phyloP scores from a whole-genome alignment of 2,113 vertebrate genomes.

The Paradisaea rubra region DNA sequence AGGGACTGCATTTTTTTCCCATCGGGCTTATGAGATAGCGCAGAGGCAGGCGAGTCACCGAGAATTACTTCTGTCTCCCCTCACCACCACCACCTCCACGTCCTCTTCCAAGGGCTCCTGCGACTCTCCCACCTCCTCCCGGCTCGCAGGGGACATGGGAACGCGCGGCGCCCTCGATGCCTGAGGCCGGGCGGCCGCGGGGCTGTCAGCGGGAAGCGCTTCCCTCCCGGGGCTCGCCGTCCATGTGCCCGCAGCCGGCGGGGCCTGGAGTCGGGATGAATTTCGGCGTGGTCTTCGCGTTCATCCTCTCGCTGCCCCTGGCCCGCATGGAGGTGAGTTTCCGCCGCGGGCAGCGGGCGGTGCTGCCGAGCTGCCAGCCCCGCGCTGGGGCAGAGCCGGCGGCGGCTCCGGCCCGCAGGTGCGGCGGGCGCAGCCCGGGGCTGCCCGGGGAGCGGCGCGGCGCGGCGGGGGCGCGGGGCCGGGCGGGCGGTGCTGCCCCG shows the following conservation, averaged over 20 bases:
- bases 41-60: background rate
- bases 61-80: background rate
- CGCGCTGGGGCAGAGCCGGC: background rate
- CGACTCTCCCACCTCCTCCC: background rate
- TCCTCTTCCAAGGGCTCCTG: background rate
- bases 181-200: slow-evolving; percentile 23
- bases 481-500: too few relatives aligned
- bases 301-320: slow-evolving; percentile 63
- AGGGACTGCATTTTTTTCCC: background rate
- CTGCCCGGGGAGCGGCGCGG: too few relatives aligned
- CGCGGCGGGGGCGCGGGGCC: too few relatives aligned
- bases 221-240: slow-evolving; percentile 21
- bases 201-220: slow-evolving; percentile 19
- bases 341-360: slow-evolving; percentile 17
- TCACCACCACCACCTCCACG: background rate
- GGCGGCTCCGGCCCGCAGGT: background rate
- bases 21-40: slow-evolving; percentile 1
- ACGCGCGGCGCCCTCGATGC: background rate
- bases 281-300: slow-evolving; percentile 66
- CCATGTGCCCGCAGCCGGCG: slow-evolving; percentile 61
- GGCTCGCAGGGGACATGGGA: background rate
- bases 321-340: slow-evolving; percentile 66
- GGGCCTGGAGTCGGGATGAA: slow-evolving; percentile 64
- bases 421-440: background rate
- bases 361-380: slow-evolving; percentile 10